A percentile compares a stretch with the other conserved stretches of the same genome.
phyloP scores from a whole-genome alignment of 2,888 invertebrate genomes.

The Dasysyrphus albostriatus region DNA sequence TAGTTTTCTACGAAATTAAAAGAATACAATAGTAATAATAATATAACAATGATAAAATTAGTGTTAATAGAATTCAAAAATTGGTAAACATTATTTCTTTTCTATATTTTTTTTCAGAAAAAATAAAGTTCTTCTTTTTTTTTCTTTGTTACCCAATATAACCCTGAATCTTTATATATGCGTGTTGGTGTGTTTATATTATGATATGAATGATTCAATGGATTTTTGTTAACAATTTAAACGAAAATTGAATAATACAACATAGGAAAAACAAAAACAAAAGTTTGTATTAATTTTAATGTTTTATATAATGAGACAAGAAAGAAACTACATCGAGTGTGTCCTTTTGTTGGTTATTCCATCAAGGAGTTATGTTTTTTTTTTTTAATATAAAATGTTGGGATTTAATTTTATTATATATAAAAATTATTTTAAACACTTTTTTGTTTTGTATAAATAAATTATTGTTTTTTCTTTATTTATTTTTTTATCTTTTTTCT shows the following conservation, averaged over 20 bases:
- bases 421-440: constrained; percentile 52
- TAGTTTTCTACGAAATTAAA: constrained; percentile 58
- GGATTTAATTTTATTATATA: constrained; percentile 39
- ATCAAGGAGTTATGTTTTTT: constrained; percentile 5
- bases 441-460: constrained; percentile 57
- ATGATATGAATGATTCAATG: constrained; percentile 68
- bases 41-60: constrained; percentile 66
- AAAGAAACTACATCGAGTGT: constrained; percentile 70
- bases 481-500: constrained; percentile 45
- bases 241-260: constrained; percentile 43
- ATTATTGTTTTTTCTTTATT: constrained; percentile 53
- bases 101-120: constrained; percentile 29
- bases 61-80: constrained; percentile 58
- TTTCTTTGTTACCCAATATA: constrained; percentile 36
- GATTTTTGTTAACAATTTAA: constrained; percentile 47
- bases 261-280: constrained; percentile 62
- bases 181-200: constrained; percentile 14
- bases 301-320: constrained; percentile 21
- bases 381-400: constrained; percentile 34
- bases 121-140: background rate
- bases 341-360: constrained; percentile 54
- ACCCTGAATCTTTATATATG: constrained; percentile 44
- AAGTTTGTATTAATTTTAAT: constrained; percentile 7
- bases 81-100: constrained; percentile 58
- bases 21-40: constrained; percentile 54